Base-by-base conservation (phyloP, 1,140 invertebrate species). In the Chionoecetes opilio region DNA sequence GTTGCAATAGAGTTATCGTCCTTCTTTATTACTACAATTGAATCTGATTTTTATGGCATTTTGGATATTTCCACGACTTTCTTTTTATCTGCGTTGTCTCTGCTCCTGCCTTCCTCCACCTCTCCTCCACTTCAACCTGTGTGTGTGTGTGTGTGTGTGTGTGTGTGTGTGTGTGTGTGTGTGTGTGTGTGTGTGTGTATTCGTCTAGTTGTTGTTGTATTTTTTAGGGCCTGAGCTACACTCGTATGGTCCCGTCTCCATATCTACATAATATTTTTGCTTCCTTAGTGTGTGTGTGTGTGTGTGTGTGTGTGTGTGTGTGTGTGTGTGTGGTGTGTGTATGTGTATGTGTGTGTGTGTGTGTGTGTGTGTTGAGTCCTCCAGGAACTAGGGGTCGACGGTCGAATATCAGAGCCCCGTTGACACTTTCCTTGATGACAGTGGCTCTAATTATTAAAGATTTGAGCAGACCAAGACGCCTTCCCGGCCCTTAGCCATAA, bases 381-480 rank as follows among this genome's bases (percentile, higher is more conserved):
- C 5, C 32, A 37, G 91, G 85, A 82, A n/a, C 29, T 53, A 37
- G 41, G 31, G 93, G 88, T 90, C 88, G 88, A 84, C 87, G 37
- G 75, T 82, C 93, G 29, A 32, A 37, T 94, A 91, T 94, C 88
- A 37, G 75, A 32, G 75, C 17, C 93, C 37, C 37, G 75, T 37
- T 89, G 93, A 86, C 93, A 94, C 93, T 53, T 91, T 21, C n/a
- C 29, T 41, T 94, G 93, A 94, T 94, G 93, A 94, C 93, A 94
- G 88, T 53, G 37, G 88, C 75, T 91, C 93, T 94, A 94, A 94
- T 94, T 94, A 94, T 94, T 85, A 82, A 94, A 85, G 82, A 86
- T 46, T 29, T n/a, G 14, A 29, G n/a, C 88, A 53, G 86, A 94
- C 46, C 38, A 94, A 9, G 26, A 26, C 26, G 75, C 89, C 53